These are phyloP conservation scores for Umimayanthus chanpuru DNA, from an alignment of 92 coral and sea anemone species.

Conservation along the genomic window DNA sequence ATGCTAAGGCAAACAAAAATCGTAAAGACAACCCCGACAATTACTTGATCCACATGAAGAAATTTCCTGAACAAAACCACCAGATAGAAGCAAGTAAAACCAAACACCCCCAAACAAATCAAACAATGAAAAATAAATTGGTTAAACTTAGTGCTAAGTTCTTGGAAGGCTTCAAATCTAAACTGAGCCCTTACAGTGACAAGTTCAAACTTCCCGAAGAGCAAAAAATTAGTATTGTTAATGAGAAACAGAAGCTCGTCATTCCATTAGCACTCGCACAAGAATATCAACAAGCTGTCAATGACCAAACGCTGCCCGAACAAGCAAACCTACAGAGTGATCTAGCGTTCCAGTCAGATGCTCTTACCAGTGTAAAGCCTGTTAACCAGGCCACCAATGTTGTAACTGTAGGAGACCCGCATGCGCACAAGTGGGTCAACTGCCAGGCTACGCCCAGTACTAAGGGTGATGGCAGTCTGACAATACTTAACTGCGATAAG, in stretches of 20 bases:
- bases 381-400: slow-evolving; percentile 3
- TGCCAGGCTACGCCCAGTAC: slow-evolving; percentile 28
- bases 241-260: slow-evolving; percentile 37
- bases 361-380: background rate
- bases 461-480: slow-evolving; percentile 6
- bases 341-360: background rate
- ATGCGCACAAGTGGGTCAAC: slow-evolving; percentile 6
- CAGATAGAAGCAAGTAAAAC: background rate
- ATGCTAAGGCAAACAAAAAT: background rate
- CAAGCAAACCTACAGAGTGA: slow-evolving; percentile 12
- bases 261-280: slow-evolving; percentile 35
- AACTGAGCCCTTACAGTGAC: background rate
- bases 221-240: slow-evolving; percentile 35
- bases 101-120: background rate
- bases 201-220: slow-evolving; percentile 31
- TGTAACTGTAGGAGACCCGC: slow-evolving; percentile 28
- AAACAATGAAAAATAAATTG: background rate
- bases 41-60: background rate
- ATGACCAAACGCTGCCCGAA: slow-evolving; percentile 19
- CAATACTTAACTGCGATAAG: slow-evolving; percentile 35
- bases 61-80: background rate
- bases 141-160: background rate
- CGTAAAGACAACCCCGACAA: background rate
- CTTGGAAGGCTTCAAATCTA: background rate
- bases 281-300: slow-evolving; percentile 12